Evolutionary conservation across 2,797 vertebrate species (phyloP).

Genomic region (Alexandromys oeconomus): DNA sequence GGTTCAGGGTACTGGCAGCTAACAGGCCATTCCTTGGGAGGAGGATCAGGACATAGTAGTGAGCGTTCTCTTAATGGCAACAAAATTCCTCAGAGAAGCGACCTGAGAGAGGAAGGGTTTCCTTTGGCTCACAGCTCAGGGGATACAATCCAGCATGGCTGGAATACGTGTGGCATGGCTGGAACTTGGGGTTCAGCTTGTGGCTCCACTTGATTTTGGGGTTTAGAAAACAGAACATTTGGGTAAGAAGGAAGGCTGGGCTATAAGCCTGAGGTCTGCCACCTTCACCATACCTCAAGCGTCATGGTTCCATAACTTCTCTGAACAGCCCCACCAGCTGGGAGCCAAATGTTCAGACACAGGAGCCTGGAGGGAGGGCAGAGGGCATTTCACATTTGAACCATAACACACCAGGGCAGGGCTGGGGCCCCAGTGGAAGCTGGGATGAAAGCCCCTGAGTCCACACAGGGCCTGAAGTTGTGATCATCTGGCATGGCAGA

Average conservation of each 20-base stretch:
- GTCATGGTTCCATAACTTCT: not conserved
- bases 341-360: not conserved
- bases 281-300: not conserved
- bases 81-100: not conserved
- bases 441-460: not conserved
- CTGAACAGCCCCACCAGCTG: not conserved
- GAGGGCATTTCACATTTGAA: not conserved
- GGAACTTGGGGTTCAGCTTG: not conserved
- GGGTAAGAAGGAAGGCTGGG: not conserved
- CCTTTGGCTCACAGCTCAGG: not conserved
- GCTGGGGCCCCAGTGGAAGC: not conserved
- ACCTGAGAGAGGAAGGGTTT: not conserved
- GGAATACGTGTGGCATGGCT: no score
- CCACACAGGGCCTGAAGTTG: not conserved
- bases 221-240: not conserved
- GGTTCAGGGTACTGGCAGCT: fast-evolving
- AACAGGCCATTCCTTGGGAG: not conserved
- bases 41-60: not conserved
- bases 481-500: not conserved
- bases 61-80: not conserved
- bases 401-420: not conserved
- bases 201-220: not conserved
- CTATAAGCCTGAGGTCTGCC: not conserved
- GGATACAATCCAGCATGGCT: not conserved
- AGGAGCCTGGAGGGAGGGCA: not conserved